Evolutionary conservation across 1,140 invertebrate genomes (phyloP).

Genomic region (Drosophila prosaltans): DNA sequence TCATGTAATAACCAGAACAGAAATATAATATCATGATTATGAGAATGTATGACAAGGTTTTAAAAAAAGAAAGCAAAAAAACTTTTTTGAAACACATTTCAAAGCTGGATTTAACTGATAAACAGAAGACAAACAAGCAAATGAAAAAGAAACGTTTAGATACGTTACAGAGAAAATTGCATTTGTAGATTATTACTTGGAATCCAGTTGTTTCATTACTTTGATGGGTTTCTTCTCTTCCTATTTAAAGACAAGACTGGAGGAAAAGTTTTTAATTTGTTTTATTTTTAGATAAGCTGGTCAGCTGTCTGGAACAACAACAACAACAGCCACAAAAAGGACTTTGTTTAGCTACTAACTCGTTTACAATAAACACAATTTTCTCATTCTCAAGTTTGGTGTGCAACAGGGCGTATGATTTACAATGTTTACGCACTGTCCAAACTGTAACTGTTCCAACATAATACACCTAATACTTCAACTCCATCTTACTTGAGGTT

Average conservation of each 20-base stretch:
- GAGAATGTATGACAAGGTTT: conserved; percentile 12
- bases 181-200: not conserved
- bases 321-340: not conserved
- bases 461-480: conserved; percentile 17
- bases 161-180: not conserved
- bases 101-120: not conserved
- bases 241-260: conserved; percentile 2
- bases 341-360: conserved; percentile 37
- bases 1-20: conserved; percentile 3
- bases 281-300: conserved; percentile 9
- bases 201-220: not conserved
- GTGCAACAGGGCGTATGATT: conserved; percentile 68
- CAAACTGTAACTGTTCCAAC: conserved; percentile 8
- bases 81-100: not conserved
- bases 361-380: conserved; percentile 50
- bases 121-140: not conserved
- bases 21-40: conserved; percentile 17
- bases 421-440: conserved; percentile 62
- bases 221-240: not conserved
- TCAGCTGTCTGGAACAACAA: not conserved
- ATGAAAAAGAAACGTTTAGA: too few relatives aligned
- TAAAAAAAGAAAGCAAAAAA: conserved; percentile 1
- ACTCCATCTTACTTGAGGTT: not conserved
- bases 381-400: conserved; percentile 15
- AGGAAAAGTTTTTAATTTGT: conserved; percentile 1